phyloP scores from a whole-genome alignment of 2,797 vertebrate species.

The Protosalanx chinensis region DNA sequence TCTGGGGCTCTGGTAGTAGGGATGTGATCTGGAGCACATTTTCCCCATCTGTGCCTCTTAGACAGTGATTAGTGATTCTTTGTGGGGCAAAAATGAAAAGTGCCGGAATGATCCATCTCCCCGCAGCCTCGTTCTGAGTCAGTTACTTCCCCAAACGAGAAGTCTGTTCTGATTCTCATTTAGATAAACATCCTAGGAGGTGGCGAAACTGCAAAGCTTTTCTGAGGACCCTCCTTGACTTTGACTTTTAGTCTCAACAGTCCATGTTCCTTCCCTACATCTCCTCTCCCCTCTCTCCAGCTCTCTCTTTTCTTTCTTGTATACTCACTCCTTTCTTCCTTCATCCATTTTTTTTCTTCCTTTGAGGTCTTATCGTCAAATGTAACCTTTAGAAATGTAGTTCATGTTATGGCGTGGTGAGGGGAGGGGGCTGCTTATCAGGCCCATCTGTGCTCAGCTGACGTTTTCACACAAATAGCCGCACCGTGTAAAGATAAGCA shows the following conservation, averaged over 20 bases:
- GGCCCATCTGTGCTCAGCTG: not conserved
- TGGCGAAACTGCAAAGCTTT: not conserved
- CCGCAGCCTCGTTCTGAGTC: slow-evolving; percentile 18
- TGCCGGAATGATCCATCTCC: not conserved
- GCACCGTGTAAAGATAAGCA: not conserved
- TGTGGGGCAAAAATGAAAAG: not conserved
- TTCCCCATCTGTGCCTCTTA: not conserved
- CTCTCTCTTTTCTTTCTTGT: not conserved
- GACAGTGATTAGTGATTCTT: not conserved
- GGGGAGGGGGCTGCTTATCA: not conserved
- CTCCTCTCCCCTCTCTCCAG: not conserved
- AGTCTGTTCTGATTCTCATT: not conserved
- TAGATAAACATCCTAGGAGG: not conserved
- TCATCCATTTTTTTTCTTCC: not conserved
- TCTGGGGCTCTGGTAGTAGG: not conserved
- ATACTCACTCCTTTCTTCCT: not conserved
- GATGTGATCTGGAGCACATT: not conserved
- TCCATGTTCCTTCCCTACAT: not conserved
- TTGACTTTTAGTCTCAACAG: not conserved
- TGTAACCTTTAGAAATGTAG: no score
- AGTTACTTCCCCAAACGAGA: not conserved
- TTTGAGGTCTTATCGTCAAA: not conserved
- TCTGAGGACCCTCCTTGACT: not conserved
- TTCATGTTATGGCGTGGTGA: not conserved
- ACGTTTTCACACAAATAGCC: no score